Conservation (phyloP, 2,113 vertebrate genomes). For the Elanoides forficatus region DNA sequence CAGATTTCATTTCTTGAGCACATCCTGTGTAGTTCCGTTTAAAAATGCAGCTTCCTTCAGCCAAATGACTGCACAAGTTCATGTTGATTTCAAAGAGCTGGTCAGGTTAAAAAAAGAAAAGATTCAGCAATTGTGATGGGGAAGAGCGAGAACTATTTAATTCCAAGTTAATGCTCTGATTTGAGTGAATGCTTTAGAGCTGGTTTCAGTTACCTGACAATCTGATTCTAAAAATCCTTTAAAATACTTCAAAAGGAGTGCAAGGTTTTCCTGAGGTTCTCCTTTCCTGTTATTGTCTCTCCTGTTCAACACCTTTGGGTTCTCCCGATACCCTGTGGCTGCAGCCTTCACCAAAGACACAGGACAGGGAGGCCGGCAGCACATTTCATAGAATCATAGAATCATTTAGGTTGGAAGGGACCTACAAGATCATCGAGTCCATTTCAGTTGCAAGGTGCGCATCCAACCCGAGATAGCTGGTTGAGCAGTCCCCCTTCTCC, state of each 20-base stretch:
- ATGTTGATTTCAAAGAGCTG: neutral
- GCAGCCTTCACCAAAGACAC: neutral
- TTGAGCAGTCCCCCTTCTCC: neutral
- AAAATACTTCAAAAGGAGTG: neutral
- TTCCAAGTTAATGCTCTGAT: neutral
- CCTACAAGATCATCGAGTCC: no score
- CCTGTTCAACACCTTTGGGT: neutral
- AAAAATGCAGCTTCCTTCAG: neutral
- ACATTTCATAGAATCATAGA: no score
- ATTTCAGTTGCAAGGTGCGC: neutral
- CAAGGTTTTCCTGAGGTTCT: neutral
- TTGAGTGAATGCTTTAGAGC: neutral
- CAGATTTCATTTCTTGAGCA: neutral
- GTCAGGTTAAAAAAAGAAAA: neutral
- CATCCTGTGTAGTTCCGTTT: neutral
- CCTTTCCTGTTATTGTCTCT: neutral
- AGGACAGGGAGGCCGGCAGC: neutral
- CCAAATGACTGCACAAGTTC: neutral
- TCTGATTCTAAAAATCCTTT: neutral
- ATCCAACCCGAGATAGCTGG: fast-evolving
- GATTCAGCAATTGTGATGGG: neutral
- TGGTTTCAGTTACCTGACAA: neutral
- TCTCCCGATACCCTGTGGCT: neutral
- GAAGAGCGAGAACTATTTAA: neutral
- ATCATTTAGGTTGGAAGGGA: no score